Base-by-base conservation (phyloP, 2,888 invertebrate genomes). In the Macroteleia sp. region DNA sequence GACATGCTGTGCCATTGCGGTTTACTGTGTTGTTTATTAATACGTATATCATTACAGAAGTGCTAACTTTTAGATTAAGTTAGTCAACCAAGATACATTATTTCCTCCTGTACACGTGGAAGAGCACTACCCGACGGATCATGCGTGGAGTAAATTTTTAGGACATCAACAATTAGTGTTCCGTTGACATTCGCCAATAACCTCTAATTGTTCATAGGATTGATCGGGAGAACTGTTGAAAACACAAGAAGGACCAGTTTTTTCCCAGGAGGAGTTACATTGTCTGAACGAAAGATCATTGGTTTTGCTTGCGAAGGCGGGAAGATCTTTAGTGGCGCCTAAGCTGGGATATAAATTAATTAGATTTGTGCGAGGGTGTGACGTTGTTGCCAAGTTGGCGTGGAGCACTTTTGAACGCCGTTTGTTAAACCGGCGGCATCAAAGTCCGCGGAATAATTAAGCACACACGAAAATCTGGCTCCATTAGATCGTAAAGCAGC, bases 301-400 rank as follows among this genome's bases (percentile, higher is more conserved):
- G 25, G 25, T 25, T 16, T 54, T 30, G 67, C 25, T 9, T 57
- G 54, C 28, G 39, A 57, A 48, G 62, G 56, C 71, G 62, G 56
- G 67, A 59, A 71, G 75, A 56, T 56, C 69, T 66, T 74, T 76
- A 73, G 88, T 89, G 90, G 90, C 90, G 90, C 90, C 89, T 89
- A 85, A 82, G 83, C 77, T 77, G 79, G 86, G 85, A 87, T 88
- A 90, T 90, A 90, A 91, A 91, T 91, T 90, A 91, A 91, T 90
- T 91, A 90, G 91, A 91, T 89, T 89, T 90, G 90, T 90, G 89
- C 86, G 89, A 86, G 89, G 90, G 90, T 90, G 91, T 90, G 89
- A 89, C 87, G 70, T 36, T 76, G 73, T 82, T 82, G 77, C 81
- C 81, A 64, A 14, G 28, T 34, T 66, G 20, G 30, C 28, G 48